Evolutionary conservation across 1,140 invertebrate species (phyloP), one percentile per base, ranked within the genome.

Genomic region (Drosophila ogumai): DNA sequence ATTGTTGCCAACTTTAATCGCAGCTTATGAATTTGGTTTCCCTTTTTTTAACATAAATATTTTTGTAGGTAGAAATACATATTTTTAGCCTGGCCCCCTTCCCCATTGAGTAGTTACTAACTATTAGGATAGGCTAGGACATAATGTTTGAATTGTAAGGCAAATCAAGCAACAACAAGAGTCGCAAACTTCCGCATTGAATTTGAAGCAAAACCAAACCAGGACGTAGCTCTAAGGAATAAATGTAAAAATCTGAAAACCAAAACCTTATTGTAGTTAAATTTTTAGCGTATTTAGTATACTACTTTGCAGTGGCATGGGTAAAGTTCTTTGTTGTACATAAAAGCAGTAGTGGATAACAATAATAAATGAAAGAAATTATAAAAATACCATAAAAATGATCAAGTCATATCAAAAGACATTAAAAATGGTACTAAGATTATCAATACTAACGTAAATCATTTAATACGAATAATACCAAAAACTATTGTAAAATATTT

Each of bases 361-460:
- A 38, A 61, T 28, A 61, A 61, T 49, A 64, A 55, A 31, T 58
- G 36, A 50, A 47, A 32, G 19, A 64, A 66, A 57, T 54, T 65
- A 60, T 12, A 31, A 25, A 50, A 69, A 74, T 78, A 81, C 74
- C 74, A 78, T 69, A 64, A 82, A 52, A 80, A 82, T 91, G 88
- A 86, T 90, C 81, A 90, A 90, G 80, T 90, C 87, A 90, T 90
- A 90, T 90, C 87, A 90, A 80, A 91, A 76, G 84, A 82, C 76
- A 87, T 87, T 87, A 68, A 71, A 87, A 79, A 87, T 87, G 82
- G 76, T 88, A 88, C 84, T 87, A 67, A 79, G 52, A 79, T 82
- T 77, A 88, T 60, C 71, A 47, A 61, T 19, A 36, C 47, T 59
- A 61, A 63, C 41, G 31, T 50, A 40, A 74, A 31, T 46, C 10